A percentile compares a stretch with the other conserved stretches of the same genome.
phyloP scores from a whole-genome alignment of 2,113 vertebrate species.

The Lepus europaeus region DNA sequence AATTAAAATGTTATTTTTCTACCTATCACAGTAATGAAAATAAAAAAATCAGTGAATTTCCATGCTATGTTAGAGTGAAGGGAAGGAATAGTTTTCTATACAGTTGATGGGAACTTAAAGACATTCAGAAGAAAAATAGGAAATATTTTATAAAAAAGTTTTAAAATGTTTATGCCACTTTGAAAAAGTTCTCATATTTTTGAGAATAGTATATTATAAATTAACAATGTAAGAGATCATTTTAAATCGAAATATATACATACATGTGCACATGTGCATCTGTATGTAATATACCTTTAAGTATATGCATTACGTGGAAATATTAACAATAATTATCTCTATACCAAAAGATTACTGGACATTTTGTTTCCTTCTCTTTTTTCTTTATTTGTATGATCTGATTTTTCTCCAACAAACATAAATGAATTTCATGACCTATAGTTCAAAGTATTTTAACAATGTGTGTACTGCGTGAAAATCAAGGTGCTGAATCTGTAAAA shows the following conservation, averaged over 20 bases:
- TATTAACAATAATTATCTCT: not conserved
- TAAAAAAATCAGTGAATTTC: conserved; percentile 19
- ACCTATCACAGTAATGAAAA: conserved; percentile 1
- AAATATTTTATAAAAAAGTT: not conserved
- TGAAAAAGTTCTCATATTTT: not conserved
- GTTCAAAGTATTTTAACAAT: not conserved
- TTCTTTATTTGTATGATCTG: not conserved
- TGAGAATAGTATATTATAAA: conserved; percentile 9
- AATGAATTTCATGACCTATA: not conserved
- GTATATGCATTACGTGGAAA: not conserved
- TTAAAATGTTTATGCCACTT: not conserved
- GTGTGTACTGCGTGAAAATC: not conserved
- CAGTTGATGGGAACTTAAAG: not conserved
- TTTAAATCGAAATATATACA: conserved; percentile 7
- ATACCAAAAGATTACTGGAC: not conserved
- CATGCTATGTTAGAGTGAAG: not conserved
- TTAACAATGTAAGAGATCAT: not conserved
- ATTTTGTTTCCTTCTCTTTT: not conserved
- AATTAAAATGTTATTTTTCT: not conserved
- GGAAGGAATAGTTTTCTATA: not conserved
- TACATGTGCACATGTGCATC: not conserved
- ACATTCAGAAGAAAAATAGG: not conserved
- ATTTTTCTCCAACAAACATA: conserved; percentile 12
- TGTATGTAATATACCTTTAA: not conserved
- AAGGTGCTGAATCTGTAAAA: not conserved